phyloP scores from a whole-genome alignment of 1,140 invertebrate genomes.

The Drosophila novamexicana region DNA sequence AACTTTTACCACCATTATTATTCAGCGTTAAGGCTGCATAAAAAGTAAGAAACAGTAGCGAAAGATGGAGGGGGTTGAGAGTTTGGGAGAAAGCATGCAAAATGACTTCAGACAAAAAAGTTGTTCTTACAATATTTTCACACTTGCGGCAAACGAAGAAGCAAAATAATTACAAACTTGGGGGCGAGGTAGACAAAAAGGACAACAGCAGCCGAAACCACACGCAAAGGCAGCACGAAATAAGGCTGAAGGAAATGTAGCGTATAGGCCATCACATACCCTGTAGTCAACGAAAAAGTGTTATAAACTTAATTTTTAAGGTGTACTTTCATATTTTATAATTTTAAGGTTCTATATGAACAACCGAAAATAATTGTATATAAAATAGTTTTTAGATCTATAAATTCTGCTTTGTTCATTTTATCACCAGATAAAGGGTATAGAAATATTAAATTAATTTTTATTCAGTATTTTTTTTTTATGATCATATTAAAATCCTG shows the following conservation, averaged over 20 bases:
- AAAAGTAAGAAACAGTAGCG: conserved; percentile 20
- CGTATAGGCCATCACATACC: background rate
- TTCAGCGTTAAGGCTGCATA: conserved; percentile 36
- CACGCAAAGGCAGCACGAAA: conserved; percentile 24
- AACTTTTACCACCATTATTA: conserved; percentile 55
- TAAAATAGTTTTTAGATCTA: too few species aligned
- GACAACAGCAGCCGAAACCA: conserved; percentile 34
- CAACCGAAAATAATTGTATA: too few species aligned
- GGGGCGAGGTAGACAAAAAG: conserved; percentile 41
- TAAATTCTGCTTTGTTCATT: background rate
- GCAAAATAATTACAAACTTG: conserved; percentile 81
- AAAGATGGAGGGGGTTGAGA: background rate
- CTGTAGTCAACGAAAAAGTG: background rate
- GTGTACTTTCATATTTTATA: too few species aligned
- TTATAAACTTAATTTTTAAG: background rate
- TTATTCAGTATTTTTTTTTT: too few species aligned
- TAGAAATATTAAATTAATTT: background rate
- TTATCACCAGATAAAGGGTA: background rate
- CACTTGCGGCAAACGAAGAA: conserved; percentile 73
- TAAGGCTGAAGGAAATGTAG: conserved; percentile 42
- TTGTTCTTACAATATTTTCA: conserved; percentile 68
- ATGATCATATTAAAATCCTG: conserved; percentile 21
- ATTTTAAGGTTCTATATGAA: too few species aligned
- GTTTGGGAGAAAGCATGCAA: conserved; percentile 42
- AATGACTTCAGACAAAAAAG: conserved; percentile 73